Conservation (phyloP, 2,888 invertebrate species). For the Clusia tigrina region DNA sequence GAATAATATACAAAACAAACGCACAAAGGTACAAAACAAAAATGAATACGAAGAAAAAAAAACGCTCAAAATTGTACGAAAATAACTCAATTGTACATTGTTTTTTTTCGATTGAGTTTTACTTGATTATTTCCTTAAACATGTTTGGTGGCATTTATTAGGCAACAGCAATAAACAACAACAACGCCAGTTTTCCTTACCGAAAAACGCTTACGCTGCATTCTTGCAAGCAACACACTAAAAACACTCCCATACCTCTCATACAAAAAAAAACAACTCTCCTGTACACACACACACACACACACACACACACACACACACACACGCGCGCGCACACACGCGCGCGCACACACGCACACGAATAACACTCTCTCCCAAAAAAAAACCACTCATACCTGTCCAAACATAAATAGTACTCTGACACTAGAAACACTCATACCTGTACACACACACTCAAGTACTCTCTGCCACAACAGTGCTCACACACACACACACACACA, state of each 20-base stretch:
- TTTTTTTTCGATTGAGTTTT: neutral
- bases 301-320: slow-evolving; percentile 3
- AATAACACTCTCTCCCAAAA: no score
- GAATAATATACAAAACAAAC: no score
- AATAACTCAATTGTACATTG: neutral
- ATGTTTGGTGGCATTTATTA: slow-evolving; percentile 10
- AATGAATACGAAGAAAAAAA: neutral
- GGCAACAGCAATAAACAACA: slow-evolving; percentile 10
- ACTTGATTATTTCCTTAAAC: neutral
- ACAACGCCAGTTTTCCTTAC: neutral
- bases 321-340: neutral
- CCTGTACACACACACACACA: no score
- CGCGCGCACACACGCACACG: neutral
- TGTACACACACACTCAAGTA: neutral
- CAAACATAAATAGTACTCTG: no score
- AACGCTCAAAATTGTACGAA: neutral
- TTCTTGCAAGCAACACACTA: neutral
- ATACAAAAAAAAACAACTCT: neutral
- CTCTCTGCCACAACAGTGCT: neutral
- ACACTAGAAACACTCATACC: neutral
- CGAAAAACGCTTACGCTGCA: neutral
- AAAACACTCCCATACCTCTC: neutral
- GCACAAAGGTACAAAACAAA: no score
- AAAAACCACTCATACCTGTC: no score
- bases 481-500: neutral